These are phyloP conservation scores for Stenodema calcarata DNA, from an alignment of 2,888 invertebrate genomes.

Conservation along the genomic window DNA sequence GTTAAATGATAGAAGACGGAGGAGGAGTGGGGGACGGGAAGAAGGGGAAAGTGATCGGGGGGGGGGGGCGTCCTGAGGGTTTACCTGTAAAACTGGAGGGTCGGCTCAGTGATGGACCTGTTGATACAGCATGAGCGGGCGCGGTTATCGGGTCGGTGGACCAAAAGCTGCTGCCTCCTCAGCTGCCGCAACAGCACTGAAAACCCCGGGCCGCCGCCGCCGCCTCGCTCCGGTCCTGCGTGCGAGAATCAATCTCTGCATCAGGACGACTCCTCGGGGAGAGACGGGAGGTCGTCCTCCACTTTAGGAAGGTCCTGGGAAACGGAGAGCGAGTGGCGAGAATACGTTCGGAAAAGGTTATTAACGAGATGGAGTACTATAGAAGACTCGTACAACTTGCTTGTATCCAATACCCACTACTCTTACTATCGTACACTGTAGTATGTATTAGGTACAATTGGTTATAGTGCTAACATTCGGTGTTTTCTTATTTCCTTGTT, in stretches of 20 bases:
- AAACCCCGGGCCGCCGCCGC: conserved; percentile 20
- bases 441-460: too few relatives aligned
- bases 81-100: conserved; percentile 1
- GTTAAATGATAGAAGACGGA: too few relatives aligned
- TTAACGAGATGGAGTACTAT: too few relatives aligned
- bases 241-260: conserved; percentile 30
- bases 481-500: too few relatives aligned
- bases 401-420: too few relatives aligned
- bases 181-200: conserved; percentile 28
- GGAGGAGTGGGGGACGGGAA: neutral
- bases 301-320: too few relatives aligned
- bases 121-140: conserved; percentile 19
- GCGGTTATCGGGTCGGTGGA: neutral
- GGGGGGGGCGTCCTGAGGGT: neutral
- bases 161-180: conserved; percentile 26
- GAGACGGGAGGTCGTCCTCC: neutral
- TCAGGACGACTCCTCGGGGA: neutral
- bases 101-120: neutral
- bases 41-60: neutral
- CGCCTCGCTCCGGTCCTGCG: conserved; percentile 2
- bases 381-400: too few relatives aligned
- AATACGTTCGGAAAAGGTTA: too few relatives aligned
- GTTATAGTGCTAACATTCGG: too few relatives aligned
- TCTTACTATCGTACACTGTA: too few relatives aligned
- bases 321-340: too few relatives aligned